Evolutionary conservation across 30 jellyfish, hydroid and myxozoan genomes (phyloP), one percentile per base, ranked within the genome.

Genomic region (Cassiopea xamachana): DNA sequence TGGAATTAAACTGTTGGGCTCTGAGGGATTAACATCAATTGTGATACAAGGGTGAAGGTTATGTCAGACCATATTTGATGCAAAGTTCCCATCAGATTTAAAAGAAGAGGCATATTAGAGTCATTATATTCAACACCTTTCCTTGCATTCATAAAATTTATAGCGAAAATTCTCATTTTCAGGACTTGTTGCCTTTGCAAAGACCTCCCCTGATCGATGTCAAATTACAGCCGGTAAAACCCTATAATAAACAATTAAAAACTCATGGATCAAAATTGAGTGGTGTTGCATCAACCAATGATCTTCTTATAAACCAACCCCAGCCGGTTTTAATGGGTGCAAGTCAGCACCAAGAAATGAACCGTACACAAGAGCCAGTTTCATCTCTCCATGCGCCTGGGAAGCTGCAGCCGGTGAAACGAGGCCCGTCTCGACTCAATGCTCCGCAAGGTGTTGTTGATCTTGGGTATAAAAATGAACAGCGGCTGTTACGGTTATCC

Each of bases 351-450:
- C 18, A 45, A 46, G 83, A 79, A 10, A 77, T 19, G 64, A 71
- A 49, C 27, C 83, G 60, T 60, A 80, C 75, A 55, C 69, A 82
- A 46, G 95, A 88, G 45, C 69, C 95, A 1, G 13, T 59, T 19
- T 12, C 82, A 1, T 48, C 84, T 10, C 85, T 88, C 45, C 87
- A 79, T 69, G 95, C 95, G 15, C 95, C 95, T 47, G 95, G 79
- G 1, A 88, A 58, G 72, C 95, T 88, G 50, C 95, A 88, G 77
- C 95, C 95, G 51, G 95, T 88, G 64, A 72, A 68, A 48, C 76
- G 95, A 47, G 95, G 95, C 49, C 95, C 95, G 43, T 88, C 95
- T 2, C 95, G 95, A 13, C 73, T 70, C 2, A 70, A 87, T 13
- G 90, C 86, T 43, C 62, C 95, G 60, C 90, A 49, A 58, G 87